Base-by-base conservation (phyloP, 35 echinoderm and acorn worm genomes). In the Diadema setosum region DNA sequence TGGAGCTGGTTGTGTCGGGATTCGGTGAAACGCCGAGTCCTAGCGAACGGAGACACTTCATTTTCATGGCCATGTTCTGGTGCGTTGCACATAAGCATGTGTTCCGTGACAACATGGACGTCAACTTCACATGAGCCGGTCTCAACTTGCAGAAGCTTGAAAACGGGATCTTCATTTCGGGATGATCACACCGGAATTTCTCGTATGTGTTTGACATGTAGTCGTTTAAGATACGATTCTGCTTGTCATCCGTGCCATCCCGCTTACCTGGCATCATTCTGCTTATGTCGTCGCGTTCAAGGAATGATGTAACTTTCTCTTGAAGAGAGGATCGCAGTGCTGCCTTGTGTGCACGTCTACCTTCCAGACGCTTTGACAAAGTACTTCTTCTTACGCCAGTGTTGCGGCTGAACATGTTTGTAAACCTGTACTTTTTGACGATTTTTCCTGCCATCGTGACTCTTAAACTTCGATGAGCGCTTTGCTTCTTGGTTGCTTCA, bases 41-140 rank as follows among this genome's bases (percentile, higher is more conserved):
- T 3, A 86, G 5, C 16, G 31, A 85, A 58, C 26, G 42, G 64
- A 91, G 39, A 35, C 45, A 74, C 15, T 86, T 84, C 0, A 91
- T 14, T 55, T 91, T 85, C 41, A 91, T 73, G 40, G 82, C 89
- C 42, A 91, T 91, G 41, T 91, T 91, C 80, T 91, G 89, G 64
- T 90, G 80, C 6, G 17, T 80, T 20, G 73, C 60, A 60, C 86
- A 88, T 58, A 88, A 81, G 49, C 67, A 88, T 33, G 43, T 88
- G 55, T 69, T 88, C 81, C 86, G 49, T 15, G 73, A 88, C n/a
- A 88, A 52, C 42, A 81, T 5, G 6, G 45, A 75, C 46, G 84
- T 75, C 15, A 88, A 50, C 86, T 86, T 91, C 12, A 90, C 59
- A 73, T 90, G 56, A 23, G 25, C 58, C 61, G 88, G 80, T 32